Evolutionary conservation across 2,113 vertebrate genomes (phyloP), one percentile per base, ranked within the genome.

Genomic region (Lasiurus cinereus): DNA sequence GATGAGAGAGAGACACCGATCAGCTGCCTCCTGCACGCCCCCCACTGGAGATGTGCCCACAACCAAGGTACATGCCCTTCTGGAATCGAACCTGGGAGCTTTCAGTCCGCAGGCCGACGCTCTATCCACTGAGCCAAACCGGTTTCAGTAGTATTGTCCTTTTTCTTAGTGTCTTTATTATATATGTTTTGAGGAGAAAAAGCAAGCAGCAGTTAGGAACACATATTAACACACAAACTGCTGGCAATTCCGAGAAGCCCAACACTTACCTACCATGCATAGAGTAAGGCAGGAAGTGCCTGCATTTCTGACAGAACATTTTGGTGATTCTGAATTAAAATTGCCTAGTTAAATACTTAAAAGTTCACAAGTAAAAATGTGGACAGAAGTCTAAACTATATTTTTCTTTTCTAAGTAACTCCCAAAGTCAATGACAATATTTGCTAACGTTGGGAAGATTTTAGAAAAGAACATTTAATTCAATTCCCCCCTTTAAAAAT

Each of bases 341-440:
- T 36, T 91, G 84, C 66, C 73, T 43, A 84, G 27, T 33, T 82
- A 95, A 86, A 86, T 46, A 67, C 27, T 31, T 88, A 36, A 21
- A 43, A 48, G 29, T 50, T 59, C 14, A 67, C 48, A 94, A 86
- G 46, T 66, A 82, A 94, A 89, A 90, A 36, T 6, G 24, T 29
- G 10, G 50, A 48, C 33, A 84, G 33, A 59, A 88, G 16, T 15
- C 36, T 77, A 69, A 62, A 39, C 36, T 77, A 13, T 19, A 70
- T 83, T 74, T 76, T 73, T 36, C 39, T 89, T 84, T 73, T 54
- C 64, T 52, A 93, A 90, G 54, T 27, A 88, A 52, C 46, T 90
- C 89, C 33, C 14, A 18, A 18, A 66, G 54, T 69, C 48, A 21
- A 59, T 59, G 54, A 84, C 19, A 72, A 3, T 83, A 73, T 56